phyloP scores from a whole-genome alignment of 2,888 invertebrate species.

The Callyntrura sp. region DNA sequence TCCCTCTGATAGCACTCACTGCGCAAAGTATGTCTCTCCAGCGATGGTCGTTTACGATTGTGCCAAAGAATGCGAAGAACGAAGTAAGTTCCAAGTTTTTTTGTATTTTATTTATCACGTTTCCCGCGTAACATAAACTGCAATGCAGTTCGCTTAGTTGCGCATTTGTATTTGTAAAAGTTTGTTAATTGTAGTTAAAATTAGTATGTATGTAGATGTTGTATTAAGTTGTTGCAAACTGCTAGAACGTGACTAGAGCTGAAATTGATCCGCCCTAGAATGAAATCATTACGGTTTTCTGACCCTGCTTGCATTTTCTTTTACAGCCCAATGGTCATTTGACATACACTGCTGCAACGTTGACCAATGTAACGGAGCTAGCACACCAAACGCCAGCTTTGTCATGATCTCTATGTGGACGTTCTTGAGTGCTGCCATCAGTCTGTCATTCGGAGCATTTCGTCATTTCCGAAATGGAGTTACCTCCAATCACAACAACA shows the following conservation, averaged over 20 bases:
- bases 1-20: constrained; percentile 79
- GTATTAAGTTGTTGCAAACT: neutral
- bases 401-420: constrained; percentile 63
- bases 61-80: constrained; percentile 81
- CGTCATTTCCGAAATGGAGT: constrained; percentile 49
- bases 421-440: constrained; percentile 74
- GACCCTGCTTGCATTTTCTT: constrained; percentile 43
- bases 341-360: constrained; percentile 82
- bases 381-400: constrained; percentile 66
- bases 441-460: constrained; percentile 63
- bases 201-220: neutral
- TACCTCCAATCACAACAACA: constrained; percentile 36
- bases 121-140: neutral
- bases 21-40: constrained; percentile 83
- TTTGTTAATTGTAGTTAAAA: neutral
- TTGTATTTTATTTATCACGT: neutral
- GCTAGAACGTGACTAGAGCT: neutral
- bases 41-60: constrained; percentile 83
- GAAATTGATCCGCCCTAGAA: neutral
- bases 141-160: neutral
- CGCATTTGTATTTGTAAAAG: neutral
- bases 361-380: constrained; percentile 81
- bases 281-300: constrained; percentile 21
- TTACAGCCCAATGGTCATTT: constrained; percentile 81
- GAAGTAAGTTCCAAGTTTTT: constrained; percentile 79